A percentile compares a stretch with the other conserved stretches of the same genome.
phyloP scores from a whole-genome alignment of 53 echinoderm and acorn worm genomes.

The Temnopleurus reevesii region DNA sequence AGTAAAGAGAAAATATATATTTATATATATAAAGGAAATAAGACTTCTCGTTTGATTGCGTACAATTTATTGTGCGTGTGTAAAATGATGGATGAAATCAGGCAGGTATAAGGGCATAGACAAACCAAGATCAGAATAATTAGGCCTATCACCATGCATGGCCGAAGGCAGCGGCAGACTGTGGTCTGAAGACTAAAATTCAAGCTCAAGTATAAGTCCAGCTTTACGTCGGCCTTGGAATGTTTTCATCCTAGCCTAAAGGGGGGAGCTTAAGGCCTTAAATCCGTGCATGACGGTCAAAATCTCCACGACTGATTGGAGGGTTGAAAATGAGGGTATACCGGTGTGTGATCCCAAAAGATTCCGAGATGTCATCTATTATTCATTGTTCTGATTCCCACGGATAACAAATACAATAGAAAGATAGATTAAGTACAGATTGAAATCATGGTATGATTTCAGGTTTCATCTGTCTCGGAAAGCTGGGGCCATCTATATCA shows the following conservation, averaged over 20 bases:
- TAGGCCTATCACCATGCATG: no score
- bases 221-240: background rate
- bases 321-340: background rate
- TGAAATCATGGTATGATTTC: constrained; percentile 34
- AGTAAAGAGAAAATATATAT: no score
- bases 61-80: no score
- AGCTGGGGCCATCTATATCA: constrained; percentile 6
- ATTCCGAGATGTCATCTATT: constrained; percentile 26
- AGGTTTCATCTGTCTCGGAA: constrained; percentile 37
- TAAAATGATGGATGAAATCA: no score
- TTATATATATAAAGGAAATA: no score
- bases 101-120: no score
- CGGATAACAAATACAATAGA: constrained; percentile 31
- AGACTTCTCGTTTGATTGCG: no score
- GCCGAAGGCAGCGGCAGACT: background rate
- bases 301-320: constrained; percentile 40
- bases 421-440: constrained; percentile 20
- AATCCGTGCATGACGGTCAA: constrained; percentile 3
- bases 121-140: no score
- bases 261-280: background rate
- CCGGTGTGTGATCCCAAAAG: constrained; percentile 1
- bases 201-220: background rate
- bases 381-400: constrained; percentile 19
- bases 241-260: constrained; percentile 17
- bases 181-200: background rate